phyloP scores from a whole-genome alignment of 2,888 invertebrate genomes.

The Eupeodes latifasciatus region DNA sequence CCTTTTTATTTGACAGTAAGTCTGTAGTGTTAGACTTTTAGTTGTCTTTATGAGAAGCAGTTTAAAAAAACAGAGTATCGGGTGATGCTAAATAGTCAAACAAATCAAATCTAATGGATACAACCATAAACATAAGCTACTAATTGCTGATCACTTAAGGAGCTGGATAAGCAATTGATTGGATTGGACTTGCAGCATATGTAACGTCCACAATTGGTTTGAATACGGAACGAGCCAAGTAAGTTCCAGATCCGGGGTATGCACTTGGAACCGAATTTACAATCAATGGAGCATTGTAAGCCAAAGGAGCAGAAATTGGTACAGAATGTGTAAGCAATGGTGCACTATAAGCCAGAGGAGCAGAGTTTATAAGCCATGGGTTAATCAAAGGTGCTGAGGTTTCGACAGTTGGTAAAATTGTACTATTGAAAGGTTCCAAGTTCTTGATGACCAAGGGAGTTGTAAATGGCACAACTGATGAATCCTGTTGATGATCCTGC shows the following conservation, averaged over 20 bases:
- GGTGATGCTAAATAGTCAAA: too few species aligned
- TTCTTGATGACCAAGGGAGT: neutral
- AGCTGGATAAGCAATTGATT: conserved; percentile 2
- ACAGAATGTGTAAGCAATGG: neutral
- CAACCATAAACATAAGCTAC: too few species aligned
- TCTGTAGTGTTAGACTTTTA: too few species aligned
- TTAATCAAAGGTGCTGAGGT: neutral
- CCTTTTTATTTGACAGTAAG: too few species aligned
- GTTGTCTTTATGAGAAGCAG: too few species aligned
- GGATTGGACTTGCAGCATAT: neutral
- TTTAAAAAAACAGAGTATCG: too few species aligned
- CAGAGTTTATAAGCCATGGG: neutral
- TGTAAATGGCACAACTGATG: conserved; percentile 37
- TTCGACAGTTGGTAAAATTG: neutral
- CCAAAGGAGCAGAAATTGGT: neutral
- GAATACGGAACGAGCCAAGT: conserved; percentile 4
- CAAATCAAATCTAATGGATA: too few species aligned
- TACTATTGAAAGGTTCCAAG: neutral
- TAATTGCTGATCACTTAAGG: conserved; percentile 11
- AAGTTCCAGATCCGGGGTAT: neutral
- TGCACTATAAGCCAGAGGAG: neutral
- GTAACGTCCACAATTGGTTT: conserved; percentile 4
- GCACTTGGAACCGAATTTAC: conserved; percentile 28
- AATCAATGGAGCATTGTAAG: neutral
- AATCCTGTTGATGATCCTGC: conserved; percentile 9